These are phyloP conservation scores for Gila robusta DNA, from an alignment of 2,797 vertebrate genomes.

Conservation along the genomic window DNA sequence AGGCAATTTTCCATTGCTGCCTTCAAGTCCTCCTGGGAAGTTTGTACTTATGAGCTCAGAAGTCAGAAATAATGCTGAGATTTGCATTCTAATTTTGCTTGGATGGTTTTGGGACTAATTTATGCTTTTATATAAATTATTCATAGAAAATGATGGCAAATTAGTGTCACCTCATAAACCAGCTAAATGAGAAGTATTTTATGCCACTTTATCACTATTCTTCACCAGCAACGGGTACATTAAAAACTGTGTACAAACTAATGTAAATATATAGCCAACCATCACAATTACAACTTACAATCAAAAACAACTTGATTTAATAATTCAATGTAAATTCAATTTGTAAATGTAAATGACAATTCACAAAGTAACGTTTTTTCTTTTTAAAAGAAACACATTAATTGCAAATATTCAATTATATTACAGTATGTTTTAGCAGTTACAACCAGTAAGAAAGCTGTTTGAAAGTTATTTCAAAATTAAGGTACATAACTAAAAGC, in stretches of 20 bases:
- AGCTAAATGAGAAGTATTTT: not conserved
- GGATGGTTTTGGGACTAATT: not conserved
- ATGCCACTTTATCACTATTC: not conserved
- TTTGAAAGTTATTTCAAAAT: not conserved
- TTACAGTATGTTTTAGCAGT: not conserved
- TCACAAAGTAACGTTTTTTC: not conserved
- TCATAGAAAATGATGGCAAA: not conserved
- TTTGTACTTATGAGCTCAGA: not conserved
- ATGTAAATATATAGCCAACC: not conserved
- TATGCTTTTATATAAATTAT: not conserved
- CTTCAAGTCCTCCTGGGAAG: constrained; percentile 14
- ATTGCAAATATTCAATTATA: not conserved
- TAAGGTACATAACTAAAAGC: not conserved
- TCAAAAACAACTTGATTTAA: not conserved
- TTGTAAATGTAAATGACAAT: not conserved
- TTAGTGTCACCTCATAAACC: not conserved
- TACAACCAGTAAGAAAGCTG: not conserved
- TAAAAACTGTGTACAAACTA: not conserved
- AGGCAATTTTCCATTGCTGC: not conserved
- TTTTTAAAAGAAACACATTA: not conserved
- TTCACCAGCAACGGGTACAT: not conserved
- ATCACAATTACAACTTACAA: not conserved
- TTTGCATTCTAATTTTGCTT: not conserved
- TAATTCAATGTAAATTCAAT: not conserved
- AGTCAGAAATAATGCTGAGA: constrained; percentile 5